A percentile compares a stretch with the other conserved stretches of the same genome.
These are phyloP conservation scores for Chunga burmeisteri DNA, from an alignment of 2,113 vertebrate genomes.

Conservation along the genomic window DNA sequence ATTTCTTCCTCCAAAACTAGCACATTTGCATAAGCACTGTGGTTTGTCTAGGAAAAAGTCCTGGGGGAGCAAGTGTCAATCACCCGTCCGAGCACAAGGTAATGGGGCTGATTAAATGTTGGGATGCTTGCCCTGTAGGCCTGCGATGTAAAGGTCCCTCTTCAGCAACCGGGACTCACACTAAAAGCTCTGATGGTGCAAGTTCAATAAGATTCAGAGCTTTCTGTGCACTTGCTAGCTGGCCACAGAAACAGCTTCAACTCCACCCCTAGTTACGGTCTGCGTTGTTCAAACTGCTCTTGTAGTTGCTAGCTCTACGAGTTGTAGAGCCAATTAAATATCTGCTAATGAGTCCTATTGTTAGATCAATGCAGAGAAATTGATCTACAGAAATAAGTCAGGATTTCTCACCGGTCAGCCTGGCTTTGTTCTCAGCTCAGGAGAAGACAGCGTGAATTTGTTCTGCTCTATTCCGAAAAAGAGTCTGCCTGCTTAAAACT, in stretches of 20 bases:
- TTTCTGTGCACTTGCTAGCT: background rate
- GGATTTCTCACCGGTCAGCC: background rate
- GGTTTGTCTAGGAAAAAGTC: background rate
- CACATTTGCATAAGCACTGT: background rate
- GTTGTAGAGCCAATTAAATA: background rate
- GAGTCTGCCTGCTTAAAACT: background rate
- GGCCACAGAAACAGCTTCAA: background rate
- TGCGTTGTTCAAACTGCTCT: background rate
- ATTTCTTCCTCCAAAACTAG: background rate
- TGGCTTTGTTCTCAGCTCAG: constrained; percentile 11
- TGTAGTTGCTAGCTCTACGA: background rate
- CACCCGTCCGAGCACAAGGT: background rate
- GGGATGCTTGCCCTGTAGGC: background rate
- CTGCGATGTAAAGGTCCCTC: background rate
- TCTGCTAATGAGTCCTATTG: background rate
- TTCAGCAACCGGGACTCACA: background rate
- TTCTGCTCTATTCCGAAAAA: background rate
- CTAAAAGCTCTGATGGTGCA: background rate
- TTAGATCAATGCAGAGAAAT: constrained; percentile 23
- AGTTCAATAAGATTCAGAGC: background rate
- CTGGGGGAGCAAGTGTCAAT: background rate
- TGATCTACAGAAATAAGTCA: background rate
- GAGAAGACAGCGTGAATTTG: background rate
- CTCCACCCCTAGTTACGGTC: background rate
- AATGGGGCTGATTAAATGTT: background rate